Evolutionary conservation across 2,797 vertebrate genomes (phyloP), one percentile per base, ranked within the genome.

Genomic region (Caiman crocodilus): DNA sequence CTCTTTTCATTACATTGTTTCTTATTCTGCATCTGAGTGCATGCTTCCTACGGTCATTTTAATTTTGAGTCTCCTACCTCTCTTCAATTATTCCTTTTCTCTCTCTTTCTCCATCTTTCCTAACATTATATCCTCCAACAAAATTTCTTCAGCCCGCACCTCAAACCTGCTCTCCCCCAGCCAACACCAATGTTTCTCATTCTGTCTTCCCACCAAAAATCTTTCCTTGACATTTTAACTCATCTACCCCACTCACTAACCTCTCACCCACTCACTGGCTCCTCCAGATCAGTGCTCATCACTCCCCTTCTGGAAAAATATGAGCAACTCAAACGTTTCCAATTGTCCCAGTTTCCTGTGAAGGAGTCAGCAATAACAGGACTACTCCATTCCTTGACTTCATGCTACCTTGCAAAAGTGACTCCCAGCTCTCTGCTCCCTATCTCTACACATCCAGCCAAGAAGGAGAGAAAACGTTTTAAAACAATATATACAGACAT

Each of bases 171-270:
- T 25, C 18, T 5, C 60, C 87, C 84, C 61, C 57, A 23, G 5
- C 35, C 1, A 26, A 85, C 35, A 59, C 3, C 59, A 60, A 71
- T 23, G 15, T 71, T 21, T 42, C 32, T 71, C 23, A 61, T 18
- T 6, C n/a, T 11, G 0, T 75, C 65, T 79, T 60, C 20, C 1
- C 58, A 59, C 9, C 65, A 86, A 79, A 13, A n/a, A 73, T 3
- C 3, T 35, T n/a, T 74, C 60, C 50, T 63, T 77, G 63, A 30
- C 1, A 35, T 7, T 59, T 28, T 7, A 56, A 59, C 59, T 73
- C 7, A 0, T 71, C 77, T 79, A 64, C 55, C 25, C 71, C 2
- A 1, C 25, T 81, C 50, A 4, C 0, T 0, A n/a, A n/a, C n/a
- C n/a, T 60, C 25, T 17, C 6, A 61, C 25, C 71, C 2, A 1